These are phyloP conservation scores for Heliconius ismenius DNA, from an alignment of 2,888 invertebrate genomes.

Conservation along the genomic window DNA sequence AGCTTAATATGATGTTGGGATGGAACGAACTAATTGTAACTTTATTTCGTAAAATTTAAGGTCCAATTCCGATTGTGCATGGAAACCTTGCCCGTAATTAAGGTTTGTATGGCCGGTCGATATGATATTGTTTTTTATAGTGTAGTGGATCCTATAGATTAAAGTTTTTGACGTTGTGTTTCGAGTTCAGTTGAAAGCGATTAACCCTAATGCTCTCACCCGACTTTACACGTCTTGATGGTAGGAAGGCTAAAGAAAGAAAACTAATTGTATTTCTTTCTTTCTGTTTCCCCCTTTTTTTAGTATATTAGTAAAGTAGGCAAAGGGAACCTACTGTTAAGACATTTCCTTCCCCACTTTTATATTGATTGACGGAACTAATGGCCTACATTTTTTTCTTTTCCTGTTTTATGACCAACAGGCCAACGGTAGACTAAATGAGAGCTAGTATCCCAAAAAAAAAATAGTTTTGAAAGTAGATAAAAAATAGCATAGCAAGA, in stretches of 20 bases:
- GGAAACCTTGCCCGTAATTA: slow-evolving; percentile 65
- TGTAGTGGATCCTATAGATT: slow-evolving; percentile 74
- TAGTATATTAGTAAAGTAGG: not conserved
- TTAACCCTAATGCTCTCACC: slow-evolving; percentile 41
- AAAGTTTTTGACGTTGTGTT: slow-evolving; percentile 59
- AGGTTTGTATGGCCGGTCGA: slow-evolving; percentile 68
- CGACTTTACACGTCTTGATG: slow-evolving; percentile 36
- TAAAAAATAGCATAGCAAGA: slow-evolving; percentile 18
- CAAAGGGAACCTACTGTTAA: not conserved
- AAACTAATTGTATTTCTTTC: not conserved
- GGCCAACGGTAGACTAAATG: not conserved
- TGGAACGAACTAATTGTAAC: slow-evolving; percentile 45
- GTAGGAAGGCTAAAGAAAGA: not conserved
- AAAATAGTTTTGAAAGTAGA: not conserved
- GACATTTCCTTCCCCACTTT: not conserved
- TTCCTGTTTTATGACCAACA: too few species aligned
- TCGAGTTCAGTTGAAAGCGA: slow-evolving; percentile 43
- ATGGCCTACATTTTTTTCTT: not conserved
- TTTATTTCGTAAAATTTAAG: slow-evolving; percentile 42
- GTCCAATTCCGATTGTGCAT: slow-evolving; percentile 45
- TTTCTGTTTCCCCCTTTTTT: not conserved
- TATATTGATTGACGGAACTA: not conserved
- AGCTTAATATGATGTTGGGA: slow-evolving; percentile 62
- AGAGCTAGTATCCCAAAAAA: not conserved
- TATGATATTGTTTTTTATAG: slow-evolving; percentile 79